A percentile compares a stretch with the other conserved stretches of the same genome.
Evolutionary conservation across 2,113 vertebrate genomes (phyloP).

Genomic region (Meles meles): DNA sequence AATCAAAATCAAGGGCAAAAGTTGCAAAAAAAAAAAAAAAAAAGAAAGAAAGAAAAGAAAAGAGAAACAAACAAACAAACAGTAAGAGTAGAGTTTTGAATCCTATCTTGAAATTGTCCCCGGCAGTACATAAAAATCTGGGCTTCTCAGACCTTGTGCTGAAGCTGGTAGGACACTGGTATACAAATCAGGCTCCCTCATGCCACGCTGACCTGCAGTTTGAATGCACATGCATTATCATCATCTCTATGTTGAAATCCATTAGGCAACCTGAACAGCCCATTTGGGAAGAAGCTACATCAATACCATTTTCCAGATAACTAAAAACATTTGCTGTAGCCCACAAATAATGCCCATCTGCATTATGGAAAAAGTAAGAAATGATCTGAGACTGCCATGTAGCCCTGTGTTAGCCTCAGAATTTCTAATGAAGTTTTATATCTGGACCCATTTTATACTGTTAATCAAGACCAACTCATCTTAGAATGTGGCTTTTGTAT

Average conservation of each 20-base stretch:
- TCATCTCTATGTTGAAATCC: background rate
- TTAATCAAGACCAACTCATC: background rate
- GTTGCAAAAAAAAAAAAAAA: background rate
- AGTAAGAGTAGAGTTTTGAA: background rate
- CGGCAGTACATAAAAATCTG: background rate
- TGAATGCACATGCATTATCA: fast-evolving
- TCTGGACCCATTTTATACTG: background rate
- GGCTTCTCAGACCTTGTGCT: background rate
- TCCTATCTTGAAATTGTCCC: background rate
- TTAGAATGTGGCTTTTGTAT: background rate
- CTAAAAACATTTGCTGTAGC: background rate
- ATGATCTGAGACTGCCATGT: background rate
- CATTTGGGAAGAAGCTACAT: background rate
- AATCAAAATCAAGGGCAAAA: conserved; percentile 14
- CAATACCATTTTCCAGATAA: background rate
- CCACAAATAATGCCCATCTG: background rate
- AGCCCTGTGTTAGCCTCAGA: background rate
- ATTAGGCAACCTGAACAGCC: background rate
- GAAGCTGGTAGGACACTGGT: background rate
- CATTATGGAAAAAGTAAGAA: conserved; percentile 23
- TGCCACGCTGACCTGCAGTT: background rate
- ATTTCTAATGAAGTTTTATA: background rate
- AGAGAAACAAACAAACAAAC: background rate
- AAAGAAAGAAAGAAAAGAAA: too few species aligned
- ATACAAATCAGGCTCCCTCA: fast-evolving